phyloP scores from a whole-genome alignment of 2,888 invertebrate genomes.

The Chesias legatella region DNA sequence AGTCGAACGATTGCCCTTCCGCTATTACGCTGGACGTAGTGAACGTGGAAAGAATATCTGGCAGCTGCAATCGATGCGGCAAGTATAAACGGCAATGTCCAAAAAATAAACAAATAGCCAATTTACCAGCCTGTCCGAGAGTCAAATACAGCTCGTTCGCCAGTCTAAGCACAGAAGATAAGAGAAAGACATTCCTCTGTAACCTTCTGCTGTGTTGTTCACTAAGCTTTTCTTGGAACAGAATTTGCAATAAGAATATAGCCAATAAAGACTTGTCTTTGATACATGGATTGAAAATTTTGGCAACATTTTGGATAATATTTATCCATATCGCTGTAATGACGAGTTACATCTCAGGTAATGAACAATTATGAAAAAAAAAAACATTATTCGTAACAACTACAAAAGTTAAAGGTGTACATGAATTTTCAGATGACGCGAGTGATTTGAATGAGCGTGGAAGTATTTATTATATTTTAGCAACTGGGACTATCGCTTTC shows the following conservation, averaged over 20 bases:
- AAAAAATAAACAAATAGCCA: constrained; percentile 39
- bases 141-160: constrained; percentile 56
- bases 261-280: constrained; percentile 75
- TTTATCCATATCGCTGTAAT: constrained; percentile 82
- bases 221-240: constrained; percentile 58
- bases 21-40: constrained; percentile 67
- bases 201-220: constrained; percentile 66
- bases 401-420: not conserved
- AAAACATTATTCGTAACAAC: no score
- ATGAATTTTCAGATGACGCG: constrained; percentile 64
- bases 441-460: constrained; percentile 60
- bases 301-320: constrained; percentile 84
- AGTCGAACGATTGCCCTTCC: constrained; percentile 42
- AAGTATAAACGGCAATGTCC: constrained; percentile 66
- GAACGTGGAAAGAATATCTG: constrained; percentile 49
- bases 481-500: constrained; percentile 79
- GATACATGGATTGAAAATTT: constrained; percentile 82
- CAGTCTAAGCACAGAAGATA: constrained; percentile 52
- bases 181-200: constrained; percentile 44
- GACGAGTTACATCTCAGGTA: constrained; percentile 83
- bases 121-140: constrained; percentile 50
- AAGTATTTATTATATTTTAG: constrained; percentile 71
- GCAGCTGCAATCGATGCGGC: constrained; percentile 64
- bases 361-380: constrained; percentile 2
- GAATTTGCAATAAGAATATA: constrained; percentile 66